A percentile compares a stretch with the other conserved stretches of the same genome.
Evolutionary conservation across 64 coral and sea anemone species (phyloP).

Genomic region (Porites lutea): DNA sequence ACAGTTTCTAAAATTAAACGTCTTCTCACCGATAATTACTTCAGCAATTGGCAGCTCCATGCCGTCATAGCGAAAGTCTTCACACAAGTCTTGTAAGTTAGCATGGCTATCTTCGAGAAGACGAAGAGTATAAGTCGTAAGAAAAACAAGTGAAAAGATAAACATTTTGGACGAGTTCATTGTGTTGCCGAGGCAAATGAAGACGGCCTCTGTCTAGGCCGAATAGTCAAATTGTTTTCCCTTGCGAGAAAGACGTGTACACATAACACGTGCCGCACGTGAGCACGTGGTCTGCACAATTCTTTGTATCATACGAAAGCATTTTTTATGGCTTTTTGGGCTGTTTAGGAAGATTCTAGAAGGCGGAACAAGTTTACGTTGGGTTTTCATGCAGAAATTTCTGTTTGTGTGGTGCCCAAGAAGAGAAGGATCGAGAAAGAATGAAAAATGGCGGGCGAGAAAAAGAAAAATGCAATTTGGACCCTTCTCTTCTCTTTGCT

Average conservation of each 20-base stretch:
- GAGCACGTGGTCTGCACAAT: no score
- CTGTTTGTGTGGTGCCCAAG: no score
- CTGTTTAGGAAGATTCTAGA: no score
- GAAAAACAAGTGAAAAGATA: not conserved
- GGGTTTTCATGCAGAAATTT: no score
- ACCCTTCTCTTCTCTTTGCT: no score
- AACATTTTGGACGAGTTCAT: not conserved
- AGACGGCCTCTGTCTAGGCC: not conserved
- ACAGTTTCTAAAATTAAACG: slow-evolving; percentile 15
- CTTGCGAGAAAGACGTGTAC: not conserved
- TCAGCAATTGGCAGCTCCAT: not conserved
- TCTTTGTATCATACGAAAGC: no score
- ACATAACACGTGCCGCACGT: no score
- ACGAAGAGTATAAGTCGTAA: not conserved
- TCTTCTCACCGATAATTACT: slow-evolving; percentile 1
- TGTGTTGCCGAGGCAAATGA: not conserved
- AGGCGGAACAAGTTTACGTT: no score
- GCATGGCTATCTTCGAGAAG: slow-evolving; percentile 16
- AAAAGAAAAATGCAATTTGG: no score
- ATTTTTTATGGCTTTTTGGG: no score
- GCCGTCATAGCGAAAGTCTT: slow-evolving; percentile 6
- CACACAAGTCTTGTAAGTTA: not conserved
- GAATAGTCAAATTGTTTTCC: not conserved
- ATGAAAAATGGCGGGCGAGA: no score
- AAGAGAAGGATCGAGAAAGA: no score